Evolutionary conservation across 2,113 vertebrate genomes (phyloP), one percentile per base, ranked within the genome.

Genomic region (Anseranas semipalmata): DNA sequence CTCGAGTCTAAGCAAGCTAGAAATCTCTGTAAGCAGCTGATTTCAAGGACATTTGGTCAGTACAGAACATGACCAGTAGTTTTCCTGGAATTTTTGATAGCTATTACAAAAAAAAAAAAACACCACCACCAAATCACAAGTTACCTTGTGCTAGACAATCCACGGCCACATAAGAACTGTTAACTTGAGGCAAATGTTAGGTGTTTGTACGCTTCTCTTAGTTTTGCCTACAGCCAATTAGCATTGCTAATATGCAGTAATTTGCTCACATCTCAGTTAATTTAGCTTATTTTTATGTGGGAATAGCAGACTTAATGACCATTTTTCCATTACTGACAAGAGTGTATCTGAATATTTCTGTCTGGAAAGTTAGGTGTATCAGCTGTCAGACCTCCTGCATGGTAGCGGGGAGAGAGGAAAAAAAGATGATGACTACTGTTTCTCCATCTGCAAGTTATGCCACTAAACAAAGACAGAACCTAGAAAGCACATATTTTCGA

Each of bases 141-240:
- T 56, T 68, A 94, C 33, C 32, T 32, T 92, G 73, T n/a, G 52
- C 67, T 72, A 95, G 65, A 81, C 73, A 84, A 85, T 55, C 73
- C 89, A 78, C 39, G 76, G 93, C 15, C 24, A 88, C 41, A 70
- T 7, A 76, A 1, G 2, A 27, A 55, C 56, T 71, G 65, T 80
- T 89, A 81, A 95, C 93, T 22, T 79, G 35, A 45, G 91, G 68
- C 52, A 95, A 91, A 89, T 63, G 94, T 70, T 91, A 89, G 82
- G 67, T 50, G 25, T 68, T 87, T 82, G 80, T 71, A 94, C 25
- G 89, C 87, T 91, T 93, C 75, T 85, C 66, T 94, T 28, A 78
- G 77, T 94, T 87, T 85, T 93, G 91, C 77, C 77, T 93, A 43
- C 70, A 87, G 93, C 30, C 53, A 85, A 78, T 68, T 81, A 87